phyloP scores from a whole-genome alignment of 2,797 vertebrate genomes.

The Varecia variegata region DNA sequence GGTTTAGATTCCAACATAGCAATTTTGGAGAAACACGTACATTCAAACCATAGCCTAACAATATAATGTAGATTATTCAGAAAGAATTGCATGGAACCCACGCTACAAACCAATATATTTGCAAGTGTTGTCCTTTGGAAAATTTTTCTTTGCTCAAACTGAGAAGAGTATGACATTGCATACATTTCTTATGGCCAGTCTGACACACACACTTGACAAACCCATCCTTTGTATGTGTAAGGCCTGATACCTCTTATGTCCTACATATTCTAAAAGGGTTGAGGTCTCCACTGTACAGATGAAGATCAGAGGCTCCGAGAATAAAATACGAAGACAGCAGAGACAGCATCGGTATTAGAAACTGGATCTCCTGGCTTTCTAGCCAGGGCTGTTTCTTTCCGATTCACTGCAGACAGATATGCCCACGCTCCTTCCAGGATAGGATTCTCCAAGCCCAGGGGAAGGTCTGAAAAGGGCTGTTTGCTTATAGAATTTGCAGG shows the following conservation, averaged over 20 bases:
- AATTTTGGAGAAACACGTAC: not conserved
- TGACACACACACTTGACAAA: not conserved
- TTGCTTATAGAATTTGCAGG: not conserved
- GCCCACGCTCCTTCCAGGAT: not conserved
- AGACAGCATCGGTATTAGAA: not conserved
- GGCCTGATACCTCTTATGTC: not conserved
- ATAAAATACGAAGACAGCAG: not conserved
- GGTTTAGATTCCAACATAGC: not conserved
- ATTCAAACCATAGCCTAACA: not conserved
- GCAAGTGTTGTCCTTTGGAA: slow-evolving; percentile 23
- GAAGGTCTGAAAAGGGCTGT: not conserved
- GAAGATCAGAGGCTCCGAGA: not conserved
- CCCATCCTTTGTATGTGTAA: not conserved
- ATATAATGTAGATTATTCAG: not conserved
- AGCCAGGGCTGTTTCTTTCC: not conserved
- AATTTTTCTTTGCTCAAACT: not conserved
- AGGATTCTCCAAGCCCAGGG: not conserved
- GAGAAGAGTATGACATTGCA: not conserved
- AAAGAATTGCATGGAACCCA: not conserved
- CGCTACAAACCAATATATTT: not conserved
- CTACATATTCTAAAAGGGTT: not conserved
- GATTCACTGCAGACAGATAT: not conserved
- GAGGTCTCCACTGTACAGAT: not conserved
- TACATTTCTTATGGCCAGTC: not conserved
- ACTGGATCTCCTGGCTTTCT: not conserved